phyloP scores from a whole-genome alignment of 1,140 invertebrate genomes.

The Drosophila subobscura region DNA sequence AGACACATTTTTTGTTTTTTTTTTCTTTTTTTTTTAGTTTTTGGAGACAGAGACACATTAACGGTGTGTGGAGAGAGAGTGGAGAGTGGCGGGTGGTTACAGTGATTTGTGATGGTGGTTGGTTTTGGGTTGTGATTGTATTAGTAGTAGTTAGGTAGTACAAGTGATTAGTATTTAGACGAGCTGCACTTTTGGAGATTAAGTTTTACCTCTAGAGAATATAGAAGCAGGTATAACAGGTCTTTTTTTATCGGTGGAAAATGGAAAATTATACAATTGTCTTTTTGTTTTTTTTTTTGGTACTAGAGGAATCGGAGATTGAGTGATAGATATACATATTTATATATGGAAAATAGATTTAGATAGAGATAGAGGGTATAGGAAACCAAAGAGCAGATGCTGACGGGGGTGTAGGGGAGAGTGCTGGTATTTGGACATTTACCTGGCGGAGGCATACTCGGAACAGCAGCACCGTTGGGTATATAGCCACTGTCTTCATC shows the following conservation, averaged over 20 bases:
- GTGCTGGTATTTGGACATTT: slow-evolving; percentile 43
- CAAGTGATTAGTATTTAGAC: slow-evolving; percentile 61
- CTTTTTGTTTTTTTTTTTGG: background rate
- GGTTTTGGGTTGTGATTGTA: slow-evolving; percentile 36
- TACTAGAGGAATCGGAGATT: slow-evolving; percentile 60
- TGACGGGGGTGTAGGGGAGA: background rate
- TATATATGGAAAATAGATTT: slow-evolving; percentile 21
- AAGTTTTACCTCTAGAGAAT: slow-evolving; percentile 73
- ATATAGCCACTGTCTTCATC: slow-evolving; percentile 80
- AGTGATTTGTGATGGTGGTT: slow-evolving; percentile 52
- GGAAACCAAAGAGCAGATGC: slow-evolving; percentile 38
- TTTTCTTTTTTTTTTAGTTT: slow-evolving; percentile 16
- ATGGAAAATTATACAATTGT: slow-evolving; percentile 54
- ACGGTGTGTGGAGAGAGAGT: slow-evolving; percentile 40
- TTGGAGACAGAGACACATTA: slow-evolving; percentile 55
- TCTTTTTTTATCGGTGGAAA: slow-evolving; percentile 37
- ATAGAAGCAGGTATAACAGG: slow-evolving; percentile 71
- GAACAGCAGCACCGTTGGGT: slow-evolving; percentile 72
- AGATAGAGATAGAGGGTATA: slow-evolving; percentile 31
- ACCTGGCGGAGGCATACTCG: slow-evolving; percentile 82
- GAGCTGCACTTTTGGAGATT: slow-evolving; percentile 69
- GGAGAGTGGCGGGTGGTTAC: slow-evolving; percentile 59
- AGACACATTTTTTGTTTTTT: slow-evolving; percentile 28
- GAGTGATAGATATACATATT: slow-evolving; percentile 43
- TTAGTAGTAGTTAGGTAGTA: slow-evolving; percentile 40